Evolutionary conservation across 2,797 vertebrate genomes (phyloP), one percentile per base, ranked within the genome.

Genomic region (Fratercula arctica): DNA sequence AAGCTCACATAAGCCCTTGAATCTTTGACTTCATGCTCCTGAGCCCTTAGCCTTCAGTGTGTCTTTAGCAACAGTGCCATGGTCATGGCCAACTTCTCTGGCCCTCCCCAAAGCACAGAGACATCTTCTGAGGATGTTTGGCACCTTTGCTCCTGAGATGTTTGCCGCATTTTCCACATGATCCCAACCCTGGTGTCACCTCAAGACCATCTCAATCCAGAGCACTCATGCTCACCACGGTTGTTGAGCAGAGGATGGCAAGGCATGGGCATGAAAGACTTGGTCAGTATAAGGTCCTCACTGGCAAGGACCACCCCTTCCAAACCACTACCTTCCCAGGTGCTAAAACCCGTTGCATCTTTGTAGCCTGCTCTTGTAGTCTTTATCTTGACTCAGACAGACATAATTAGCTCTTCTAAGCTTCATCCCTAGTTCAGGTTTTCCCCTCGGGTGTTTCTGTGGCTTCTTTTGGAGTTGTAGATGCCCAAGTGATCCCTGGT

Each of bases 151-250:
- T 63, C 10, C 35, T 57, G 37, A 81, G 13, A 35, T 9, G 2
- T 50, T 17, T 87, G 51, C 50, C 15, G 8, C 69, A 29, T 72
- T 94, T 94, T 72, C 57, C 24, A 72, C 53, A 8, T 41, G 15
- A 7, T 54, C 8, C 31, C 64, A 86, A 31, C 6, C 11, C 66
- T 4, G 2, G 20, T 78, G 61, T 16, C 56, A 75, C 43, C 60
- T 79, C 50, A 41, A 80, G 48, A 60, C 41, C 35, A 61, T 23
- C 39, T 88, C 60, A 83, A 13, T 72, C 25, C 41, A n/a, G 37
- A 61, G 24, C 1, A 2, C 19, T 85, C 56, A 63, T 0, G 3
- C 50, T 75, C 10, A 50, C 29, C 26, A 41, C 0, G 1, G 29
- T 43, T 59, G 35, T 51, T 84, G 48, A 81, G 35, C 26, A 85